These are phyloP conservation scores for Neomonachus schauinslandi DNA, from an alignment of 2,113 vertebrate species.

Conservation along the genomic window DNA sequence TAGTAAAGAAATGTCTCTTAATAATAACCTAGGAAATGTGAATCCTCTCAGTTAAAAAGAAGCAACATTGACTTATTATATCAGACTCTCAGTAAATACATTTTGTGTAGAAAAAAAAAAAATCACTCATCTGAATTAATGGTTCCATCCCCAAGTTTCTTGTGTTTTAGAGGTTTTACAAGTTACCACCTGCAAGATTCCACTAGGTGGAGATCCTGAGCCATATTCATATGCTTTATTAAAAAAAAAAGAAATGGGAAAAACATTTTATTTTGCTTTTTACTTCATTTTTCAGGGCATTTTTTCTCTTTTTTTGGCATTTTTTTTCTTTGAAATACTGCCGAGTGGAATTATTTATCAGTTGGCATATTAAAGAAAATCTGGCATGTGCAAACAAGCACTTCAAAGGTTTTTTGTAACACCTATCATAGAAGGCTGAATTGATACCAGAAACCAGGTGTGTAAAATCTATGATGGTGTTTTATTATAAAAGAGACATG, in stretches of 20 bases:
- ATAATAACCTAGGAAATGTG: background rate
- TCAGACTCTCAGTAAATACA: background rate
- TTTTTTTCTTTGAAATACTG: slow-evolving; percentile 55
- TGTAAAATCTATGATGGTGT: background rate
- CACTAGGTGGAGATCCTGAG: slow-evolving; percentile 85
- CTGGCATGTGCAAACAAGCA: slow-evolving; percentile 71
- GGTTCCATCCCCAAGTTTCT: background rate
- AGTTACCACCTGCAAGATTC: background rate
- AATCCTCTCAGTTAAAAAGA: background rate
- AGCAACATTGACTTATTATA: background rate
- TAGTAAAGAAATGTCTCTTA: background rate
- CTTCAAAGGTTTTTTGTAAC: slow-evolving; percentile 70
- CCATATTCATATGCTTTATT: background rate
- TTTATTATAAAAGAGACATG: slow-evolving; percentile 54
- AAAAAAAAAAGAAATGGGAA: background rate
- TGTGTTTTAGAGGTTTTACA: background rate
- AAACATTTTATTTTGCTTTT: slow-evolving; percentile 59
- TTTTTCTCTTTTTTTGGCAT: background rate
- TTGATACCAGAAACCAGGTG: slow-evolving; percentile 23
- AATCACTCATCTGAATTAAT: background rate
- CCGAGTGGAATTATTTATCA: slow-evolving; percentile 67
- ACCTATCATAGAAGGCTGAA: slow-evolving; percentile 57
- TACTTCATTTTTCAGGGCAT: slow-evolving; percentile 43
- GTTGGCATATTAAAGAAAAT: slow-evolving; percentile 71
- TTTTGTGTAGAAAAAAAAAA: background rate